Conservation (phyloP, 1,140 invertebrate species). For the Periplaneta americana region DNA sequence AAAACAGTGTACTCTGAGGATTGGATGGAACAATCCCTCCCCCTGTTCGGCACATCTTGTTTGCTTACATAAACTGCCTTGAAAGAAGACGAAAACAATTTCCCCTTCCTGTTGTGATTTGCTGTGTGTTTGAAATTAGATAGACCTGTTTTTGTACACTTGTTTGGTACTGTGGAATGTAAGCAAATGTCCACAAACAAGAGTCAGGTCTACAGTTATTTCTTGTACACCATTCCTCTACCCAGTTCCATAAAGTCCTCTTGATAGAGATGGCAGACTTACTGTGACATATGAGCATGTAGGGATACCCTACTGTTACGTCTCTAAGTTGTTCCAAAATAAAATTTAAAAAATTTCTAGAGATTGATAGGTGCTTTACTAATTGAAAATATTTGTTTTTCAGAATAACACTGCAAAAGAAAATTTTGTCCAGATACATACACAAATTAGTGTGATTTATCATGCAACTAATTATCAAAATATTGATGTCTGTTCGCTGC, state of each 20-base stretch:
- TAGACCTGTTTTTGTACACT: constrained; percentile 11
- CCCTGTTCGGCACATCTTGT: background rate
- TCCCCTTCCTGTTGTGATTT: background rate
- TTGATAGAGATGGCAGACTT: too few species aligned
- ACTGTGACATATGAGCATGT: too few species aligned
- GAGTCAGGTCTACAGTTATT: background rate
- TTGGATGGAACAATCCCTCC: background rate
- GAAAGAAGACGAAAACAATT: background rate
- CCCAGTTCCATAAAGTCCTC: background rate
- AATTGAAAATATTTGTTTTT: too few species aligned
- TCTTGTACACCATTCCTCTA: background rate
- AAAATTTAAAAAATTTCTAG: too few species aligned
- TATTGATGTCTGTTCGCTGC: too few species aligned
- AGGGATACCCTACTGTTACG: too few species aligned
- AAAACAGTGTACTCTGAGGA: background rate
- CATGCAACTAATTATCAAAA: too few species aligned
- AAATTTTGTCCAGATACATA: too few species aligned
- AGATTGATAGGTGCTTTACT: too few species aligned
- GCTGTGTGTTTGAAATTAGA: constrained; percentile 2
- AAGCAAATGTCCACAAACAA: constrained; percentile 6
- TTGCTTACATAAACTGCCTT: constrained; percentile 8
- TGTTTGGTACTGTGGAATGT: constrained; percentile 11
- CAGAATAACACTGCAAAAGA: too few species aligned
- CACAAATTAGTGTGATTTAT: too few species aligned
- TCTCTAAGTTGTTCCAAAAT: too few species aligned